phyloP scores from a whole-genome alignment of 2,888 invertebrate genomes.

The Cheilosia impressa region DNA sequence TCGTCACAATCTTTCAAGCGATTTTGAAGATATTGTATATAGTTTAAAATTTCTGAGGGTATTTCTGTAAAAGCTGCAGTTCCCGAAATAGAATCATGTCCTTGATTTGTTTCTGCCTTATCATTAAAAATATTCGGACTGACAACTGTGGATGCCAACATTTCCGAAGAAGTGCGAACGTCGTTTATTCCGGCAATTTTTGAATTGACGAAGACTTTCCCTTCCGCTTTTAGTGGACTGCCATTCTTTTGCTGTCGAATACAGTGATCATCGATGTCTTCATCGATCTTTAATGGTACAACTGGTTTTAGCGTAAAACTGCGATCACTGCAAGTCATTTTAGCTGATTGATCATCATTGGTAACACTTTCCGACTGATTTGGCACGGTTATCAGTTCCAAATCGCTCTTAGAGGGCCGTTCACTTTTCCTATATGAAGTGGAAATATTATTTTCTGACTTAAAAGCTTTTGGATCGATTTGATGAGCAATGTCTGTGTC shows the following conservation, averaged over 20 bases:
- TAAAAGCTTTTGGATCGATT: neutral
- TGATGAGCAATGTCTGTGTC: neutral
- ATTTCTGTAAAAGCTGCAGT: neutral
- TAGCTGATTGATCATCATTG: neutral
- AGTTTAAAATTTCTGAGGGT: slow-evolving; percentile 1
- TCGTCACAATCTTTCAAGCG: slow-evolving; percentile 39
- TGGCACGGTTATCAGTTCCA: neutral
- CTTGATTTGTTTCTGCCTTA: neutral
- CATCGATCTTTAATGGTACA: too few relatives aligned
- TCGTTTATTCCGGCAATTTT: too few relatives aligned
- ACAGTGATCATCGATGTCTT: too few relatives aligned
- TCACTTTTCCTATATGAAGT: neutral
- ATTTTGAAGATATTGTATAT: slow-evolving; percentile 28
- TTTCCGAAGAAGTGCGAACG: too few relatives aligned
- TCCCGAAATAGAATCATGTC: neutral
- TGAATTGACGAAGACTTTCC: too few relatives aligned
- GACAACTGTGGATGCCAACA: too few relatives aligned
- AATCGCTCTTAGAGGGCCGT: neutral
- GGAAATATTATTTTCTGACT: neutral
- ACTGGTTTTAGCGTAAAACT: neutral
- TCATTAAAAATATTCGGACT: too few relatives aligned
- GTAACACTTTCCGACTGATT: neutral
- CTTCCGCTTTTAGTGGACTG: too few relatives aligned
- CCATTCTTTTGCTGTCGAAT: too few relatives aligned
- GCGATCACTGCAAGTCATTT: neutral